Base-by-base conservation (phyloP, 2,113 vertebrate species). In the Limnothrissa miodon region DNA sequence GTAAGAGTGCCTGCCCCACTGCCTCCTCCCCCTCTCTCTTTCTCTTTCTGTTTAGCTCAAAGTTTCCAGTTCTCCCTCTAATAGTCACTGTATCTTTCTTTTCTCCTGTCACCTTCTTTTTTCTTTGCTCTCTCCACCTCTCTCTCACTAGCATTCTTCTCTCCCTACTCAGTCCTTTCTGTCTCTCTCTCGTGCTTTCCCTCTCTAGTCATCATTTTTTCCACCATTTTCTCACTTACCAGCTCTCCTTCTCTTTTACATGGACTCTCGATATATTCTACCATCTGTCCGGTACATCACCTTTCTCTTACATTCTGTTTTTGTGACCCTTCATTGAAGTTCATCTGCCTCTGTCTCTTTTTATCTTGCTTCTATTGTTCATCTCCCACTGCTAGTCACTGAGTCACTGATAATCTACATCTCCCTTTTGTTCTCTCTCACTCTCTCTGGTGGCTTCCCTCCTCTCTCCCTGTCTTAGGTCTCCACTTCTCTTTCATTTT, bases 321-420 rank as follows among this genome's bases (percentile, higher is more conserved):
- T 56, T 56, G 5, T 15, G 51, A 56, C 51, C 51, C 19, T 56
- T 21, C 51, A 56, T 21, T 53, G 21, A 23, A 56, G 51, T 23
- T 56, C 19, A 56, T 56, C 23, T 51, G 6, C 59, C 33, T 15
- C 66, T 74, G 9, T 33, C 66, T 66, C 25, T 66, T 9, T 66
- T 25, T 66, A 8, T 59, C 23, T 59, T 1, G 7, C 25, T 66
- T 9, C 59, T 15, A 29, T 33, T 66, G n/a, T 66, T 74, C 39
- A n/a, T 66, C 45, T 82, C 80, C 78, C 78, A 84, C 82, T 80
- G 46, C 48, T 56, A n/a, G n/a, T n/a, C n/a, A n/a, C n/a, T n/a
- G n/a, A n/a, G n/a, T n/a, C n/a, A n/a, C n/a, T n/a, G n/a, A n/a
- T 39, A 46, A 15, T 15, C 25, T n/a, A 29, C 19, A 1, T 5